Conservation (phyloP, 2,888 invertebrate species). For the Leptinotarsa haldemani region DNA sequence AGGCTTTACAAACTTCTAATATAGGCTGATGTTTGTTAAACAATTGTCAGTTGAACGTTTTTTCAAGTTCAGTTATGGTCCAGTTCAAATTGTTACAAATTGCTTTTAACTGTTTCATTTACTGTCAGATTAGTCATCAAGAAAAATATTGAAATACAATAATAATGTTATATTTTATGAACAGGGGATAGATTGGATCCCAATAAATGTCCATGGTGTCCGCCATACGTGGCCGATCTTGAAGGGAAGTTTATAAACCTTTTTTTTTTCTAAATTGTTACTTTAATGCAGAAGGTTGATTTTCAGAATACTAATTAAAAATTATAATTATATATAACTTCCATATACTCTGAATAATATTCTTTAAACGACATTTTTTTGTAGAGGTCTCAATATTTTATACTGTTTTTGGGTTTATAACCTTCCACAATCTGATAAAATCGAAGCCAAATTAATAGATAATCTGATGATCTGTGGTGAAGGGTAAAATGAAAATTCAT, state of each 20-base stretch:
- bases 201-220: slow-evolving; percentile 43
- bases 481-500: no score
- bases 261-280: slow-evolving; percentile 27
- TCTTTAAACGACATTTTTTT: no score
- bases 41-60: no score
- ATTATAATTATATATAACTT: no score
- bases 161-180: slow-evolving; percentile 37
- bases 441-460: no score
- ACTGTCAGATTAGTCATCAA: slow-evolving; percentile 11
- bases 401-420: no score
- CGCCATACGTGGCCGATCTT: slow-evolving; percentile 38
- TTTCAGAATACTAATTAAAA: background rate
- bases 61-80: background rate
- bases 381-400: no score
- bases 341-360: no score
- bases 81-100: slow-evolving; percentile 4
- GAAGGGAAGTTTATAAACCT: slow-evolving; percentile 40
- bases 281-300: slow-evolving; percentile 34
- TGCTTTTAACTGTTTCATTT: background rate
- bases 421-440: no score
- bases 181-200: slow-evolving; percentile 41
- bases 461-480: no score
- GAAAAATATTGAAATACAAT: background rate
- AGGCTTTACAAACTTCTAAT: no score
- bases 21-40: no score